Percentiles rank a stretch among this genome's conserved stretches.
Evolutionary conservation across 1,140 invertebrate species (phyloP).

Genomic region (Drosophila repleta): DNA sequence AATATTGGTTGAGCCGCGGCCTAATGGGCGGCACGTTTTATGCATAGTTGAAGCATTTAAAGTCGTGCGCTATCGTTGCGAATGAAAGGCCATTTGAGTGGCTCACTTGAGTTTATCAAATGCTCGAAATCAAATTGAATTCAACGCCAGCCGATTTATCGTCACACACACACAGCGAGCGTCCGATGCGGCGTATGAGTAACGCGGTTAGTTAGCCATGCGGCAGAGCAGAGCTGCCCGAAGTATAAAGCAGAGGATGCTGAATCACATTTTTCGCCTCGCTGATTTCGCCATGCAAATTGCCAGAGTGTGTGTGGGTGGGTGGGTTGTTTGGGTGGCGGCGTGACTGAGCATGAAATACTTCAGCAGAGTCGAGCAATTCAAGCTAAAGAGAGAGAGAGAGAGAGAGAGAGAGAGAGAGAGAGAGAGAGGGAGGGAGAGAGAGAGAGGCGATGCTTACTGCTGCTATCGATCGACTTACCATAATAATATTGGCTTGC

Average conservation of each 20-base stretch:
- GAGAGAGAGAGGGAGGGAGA: neutral
- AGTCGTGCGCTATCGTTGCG: constrained; percentile 45
- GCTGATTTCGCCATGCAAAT: constrained; percentile 34
- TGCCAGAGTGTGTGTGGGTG: neutral
- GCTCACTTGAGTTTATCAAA: constrained; percentile 24
- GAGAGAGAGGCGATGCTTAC: no score
- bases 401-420: neutral
- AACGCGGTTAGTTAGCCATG: constrained; percentile 5
- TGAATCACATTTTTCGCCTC: constrained; percentile 15
- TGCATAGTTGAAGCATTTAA: neutral
- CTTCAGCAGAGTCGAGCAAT: constrained; percentile 1
- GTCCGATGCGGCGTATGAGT: constrained; percentile 32
- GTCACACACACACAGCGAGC: neutral
- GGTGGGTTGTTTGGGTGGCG: neutral
- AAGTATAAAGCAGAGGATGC: neutral
- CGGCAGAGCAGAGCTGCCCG: constrained; percentile 1
- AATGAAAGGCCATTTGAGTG: constrained; percentile 50
- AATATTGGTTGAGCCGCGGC: neutral
- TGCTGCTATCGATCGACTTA: constrained; percentile 34
- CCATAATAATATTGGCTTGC: constrained; percentile 59
- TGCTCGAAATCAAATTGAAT: constrained; percentile 36
- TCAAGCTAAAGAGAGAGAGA: neutral
- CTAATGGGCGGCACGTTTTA: neutral
- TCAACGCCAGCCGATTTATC: constrained; percentile 30
- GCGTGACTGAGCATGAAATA: neutral